Percentiles rank a stretch among this genome's conserved stretches.
phyloP scores from a whole-genome alignment of 1,140 invertebrate genomes.

The fruit fly (Drosophila melanogaster) region DNA sequence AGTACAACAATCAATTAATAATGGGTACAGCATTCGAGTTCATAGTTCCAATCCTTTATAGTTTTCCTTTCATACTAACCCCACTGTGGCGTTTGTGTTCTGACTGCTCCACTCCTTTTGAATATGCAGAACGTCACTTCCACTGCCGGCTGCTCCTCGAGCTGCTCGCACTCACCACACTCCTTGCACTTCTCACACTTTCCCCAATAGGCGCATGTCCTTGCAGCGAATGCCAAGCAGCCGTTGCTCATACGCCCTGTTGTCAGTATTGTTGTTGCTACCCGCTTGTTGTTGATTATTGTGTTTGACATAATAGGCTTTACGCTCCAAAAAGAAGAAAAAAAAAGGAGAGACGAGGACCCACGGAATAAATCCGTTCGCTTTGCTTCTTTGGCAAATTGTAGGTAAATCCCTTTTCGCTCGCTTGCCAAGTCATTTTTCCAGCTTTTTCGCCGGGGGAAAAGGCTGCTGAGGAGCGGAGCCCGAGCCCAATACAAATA shows the following conservation, averaged over 20 bases:
- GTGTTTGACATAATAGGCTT: conserved; percentile 84
- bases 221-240: conserved; percentile 17
- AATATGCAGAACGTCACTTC: conserved; percentile 72
- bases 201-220: conserved; percentile 8
- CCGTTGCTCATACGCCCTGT: conserved; percentile 68
- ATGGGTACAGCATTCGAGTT: too few species aligned
- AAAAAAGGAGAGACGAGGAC: conserved; percentile 62
- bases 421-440: conserved; percentile 63
- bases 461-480: conserved; percentile 9
- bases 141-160: conserved; percentile 38
- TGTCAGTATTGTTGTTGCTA: conserved; percentile 60
- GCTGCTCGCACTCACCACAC: conserved; percentile 1
- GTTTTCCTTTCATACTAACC: neutral
- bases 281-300: conserved; percentile 78
- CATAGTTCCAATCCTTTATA: neutral
- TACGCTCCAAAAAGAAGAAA: conserved; percentile 81
- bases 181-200: neutral
- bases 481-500: conserved; percentile 70
- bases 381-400: conserved; percentile 76
- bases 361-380: conserved; percentile 63
- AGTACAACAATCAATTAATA: neutral
- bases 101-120: conserved; percentile 52
- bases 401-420: conserved; percentile 74
- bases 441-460: conserved; percentile 3
- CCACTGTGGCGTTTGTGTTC: conserved; percentile 9